Conservation (phyloP, 2,797 vertebrate species). For the Sarcophilus harrisii region DNA sequence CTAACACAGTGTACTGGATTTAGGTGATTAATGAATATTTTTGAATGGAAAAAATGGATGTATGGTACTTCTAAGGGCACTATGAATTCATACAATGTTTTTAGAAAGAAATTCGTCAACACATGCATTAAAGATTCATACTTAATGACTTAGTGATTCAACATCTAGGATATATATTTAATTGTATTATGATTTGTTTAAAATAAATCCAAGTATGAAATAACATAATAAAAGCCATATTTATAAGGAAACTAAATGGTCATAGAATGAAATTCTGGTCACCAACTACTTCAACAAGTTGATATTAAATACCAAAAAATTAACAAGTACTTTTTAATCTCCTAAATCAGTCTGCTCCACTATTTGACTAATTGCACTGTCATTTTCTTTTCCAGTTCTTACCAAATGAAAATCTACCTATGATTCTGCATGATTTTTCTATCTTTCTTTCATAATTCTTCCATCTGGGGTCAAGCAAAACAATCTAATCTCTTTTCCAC, state of each 20-base stretch:
- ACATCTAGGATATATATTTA: neutral
- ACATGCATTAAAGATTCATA: neutral
- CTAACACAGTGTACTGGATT: neutral
- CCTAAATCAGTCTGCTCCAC: neutral
- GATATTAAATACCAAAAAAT: neutral
- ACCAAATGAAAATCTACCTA: neutral
- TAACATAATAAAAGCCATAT: neutral
- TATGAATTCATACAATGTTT: neutral
- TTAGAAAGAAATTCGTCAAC: neutral
- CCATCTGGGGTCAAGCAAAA: neutral
- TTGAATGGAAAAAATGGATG: neutral
- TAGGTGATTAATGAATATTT: neutral
- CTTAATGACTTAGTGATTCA: neutral
- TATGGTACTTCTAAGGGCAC: neutral
- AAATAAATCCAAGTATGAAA: neutral
- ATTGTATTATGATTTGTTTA: neutral
- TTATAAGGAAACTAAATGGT: neutral
- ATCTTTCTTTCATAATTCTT: neutral
- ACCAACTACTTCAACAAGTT: neutral
- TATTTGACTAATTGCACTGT: neutral
- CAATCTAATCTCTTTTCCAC: neutral
- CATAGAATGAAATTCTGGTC: neutral
- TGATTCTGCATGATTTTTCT: neutral
- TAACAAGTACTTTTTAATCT: neutral
- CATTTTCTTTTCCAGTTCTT: neutral